These are phyloP conservation scores for Drosophila mimica DNA, from an alignment of 2,888 invertebrate species.

Conservation along the genomic window DNA sequence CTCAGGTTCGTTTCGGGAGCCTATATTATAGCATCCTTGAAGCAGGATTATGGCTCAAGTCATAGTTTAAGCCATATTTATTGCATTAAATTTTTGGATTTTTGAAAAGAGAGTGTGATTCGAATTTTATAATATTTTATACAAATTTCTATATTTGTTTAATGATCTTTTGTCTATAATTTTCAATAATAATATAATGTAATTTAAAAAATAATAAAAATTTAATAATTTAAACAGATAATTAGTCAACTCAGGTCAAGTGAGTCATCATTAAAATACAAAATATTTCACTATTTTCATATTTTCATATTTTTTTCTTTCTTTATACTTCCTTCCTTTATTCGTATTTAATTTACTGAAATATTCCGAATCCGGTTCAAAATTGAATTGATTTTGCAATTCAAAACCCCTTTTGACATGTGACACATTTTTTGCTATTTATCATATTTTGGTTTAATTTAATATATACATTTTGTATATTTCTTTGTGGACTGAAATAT, in stretches of 20 bases:
- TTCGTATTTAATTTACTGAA: background rate
- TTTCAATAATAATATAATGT: background rate
- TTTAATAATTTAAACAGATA: no score
- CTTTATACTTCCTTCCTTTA: background rate
- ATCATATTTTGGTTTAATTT: no score
- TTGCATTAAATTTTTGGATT: background rate
- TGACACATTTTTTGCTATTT: no score
- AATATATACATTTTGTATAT: no score
- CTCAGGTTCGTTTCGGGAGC: background rate
- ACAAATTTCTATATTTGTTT: background rate
- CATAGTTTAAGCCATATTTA: background rate
- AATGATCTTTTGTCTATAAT: background rate
- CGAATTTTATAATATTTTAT: background rate
- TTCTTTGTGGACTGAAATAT: no score
- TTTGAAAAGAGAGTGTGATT: background rate
- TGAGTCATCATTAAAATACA: background rate
- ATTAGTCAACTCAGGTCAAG: background rate
- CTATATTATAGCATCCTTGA: background rate
- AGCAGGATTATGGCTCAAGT: background rate
- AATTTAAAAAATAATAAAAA: no score
- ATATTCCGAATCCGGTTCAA: background rate
- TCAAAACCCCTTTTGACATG: background rate
- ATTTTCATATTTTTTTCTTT: background rate
- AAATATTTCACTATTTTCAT: background rate
- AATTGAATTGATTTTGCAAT: background rate